Conservation (phyloP, 2,888 invertebrate species). For the Melieria picta region DNA sequence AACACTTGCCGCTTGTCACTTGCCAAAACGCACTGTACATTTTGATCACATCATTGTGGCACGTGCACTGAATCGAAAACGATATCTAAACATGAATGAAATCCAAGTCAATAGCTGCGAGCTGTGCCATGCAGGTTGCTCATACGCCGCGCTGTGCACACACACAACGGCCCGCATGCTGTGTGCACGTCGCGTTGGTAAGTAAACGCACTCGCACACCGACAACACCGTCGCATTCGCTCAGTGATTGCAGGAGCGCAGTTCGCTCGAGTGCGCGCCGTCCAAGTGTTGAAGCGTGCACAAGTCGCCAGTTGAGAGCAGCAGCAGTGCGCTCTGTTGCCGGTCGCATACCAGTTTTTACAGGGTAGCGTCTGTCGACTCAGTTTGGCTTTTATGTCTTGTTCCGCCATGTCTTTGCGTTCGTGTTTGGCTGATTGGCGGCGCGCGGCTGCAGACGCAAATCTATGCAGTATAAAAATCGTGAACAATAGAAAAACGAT, state of each 20-base stretch:
- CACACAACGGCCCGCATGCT: neutral
- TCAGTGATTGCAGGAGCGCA: no score
- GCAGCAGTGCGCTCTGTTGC: neutral
- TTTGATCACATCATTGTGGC: constrained; percentile 23
- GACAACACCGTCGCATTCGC: constrained; percentile 15
- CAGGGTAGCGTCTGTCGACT: constrained; percentile 49
- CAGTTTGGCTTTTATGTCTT: constrained; percentile 54
- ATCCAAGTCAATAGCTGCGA: constrained; percentile 8
- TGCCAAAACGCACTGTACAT: no score
- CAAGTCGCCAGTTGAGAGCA: constrained; percentile 1
- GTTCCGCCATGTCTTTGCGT: constrained; percentile 50
- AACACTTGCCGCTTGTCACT: no score
- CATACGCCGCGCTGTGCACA: constrained; percentile 22
- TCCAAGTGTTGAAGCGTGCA: no score
- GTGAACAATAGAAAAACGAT: constrained; percentile 65
- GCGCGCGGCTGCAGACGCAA: constrained; percentile 4
- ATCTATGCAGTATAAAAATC: constrained; percentile 63
- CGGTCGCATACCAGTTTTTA: constrained; percentile 27
- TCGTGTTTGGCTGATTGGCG: constrained; percentile 37
- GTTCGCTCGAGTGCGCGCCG: no score
- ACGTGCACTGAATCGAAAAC: constrained; percentile 20
- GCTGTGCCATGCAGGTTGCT: constrained; percentile 4
- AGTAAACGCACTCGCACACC: neutral
- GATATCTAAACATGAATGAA: constrained; percentile 22
- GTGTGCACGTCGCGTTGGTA: constrained; percentile 11